Percentiles rank a stretch among this genome's conserved stretches.
These are phyloP conservation scores for Aplidium turbinatum DNA, from an alignment of 23 tunicate species.

Conservation along the genomic window DNA sequence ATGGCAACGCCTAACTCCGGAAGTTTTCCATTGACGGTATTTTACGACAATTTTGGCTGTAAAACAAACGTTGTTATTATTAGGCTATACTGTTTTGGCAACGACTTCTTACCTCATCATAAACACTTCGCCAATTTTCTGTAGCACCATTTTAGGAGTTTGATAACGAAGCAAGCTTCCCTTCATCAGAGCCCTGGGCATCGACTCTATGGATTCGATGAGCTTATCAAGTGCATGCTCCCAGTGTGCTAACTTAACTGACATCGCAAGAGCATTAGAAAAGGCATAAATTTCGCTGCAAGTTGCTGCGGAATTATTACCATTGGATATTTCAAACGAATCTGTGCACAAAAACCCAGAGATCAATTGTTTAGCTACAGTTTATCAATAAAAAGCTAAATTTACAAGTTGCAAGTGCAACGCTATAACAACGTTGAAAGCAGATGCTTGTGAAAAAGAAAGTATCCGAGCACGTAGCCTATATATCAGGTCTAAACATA, in stretches of 20 bases:
- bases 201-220: constrained; percentile 60
- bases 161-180: constrained; percentile 28
- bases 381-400: no score
- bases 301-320: background rate
- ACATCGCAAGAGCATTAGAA: constrained; percentile 64
- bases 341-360: constrained; percentile 44
- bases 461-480: no score
- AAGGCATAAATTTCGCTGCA: constrained; percentile 77
- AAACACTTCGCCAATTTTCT: constrained; percentile 76
- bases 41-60: no score
- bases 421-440: no score
- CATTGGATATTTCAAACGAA: constrained; percentile 31
- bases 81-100: no score
- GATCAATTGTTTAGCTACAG: no score
- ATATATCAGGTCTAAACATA: no score
- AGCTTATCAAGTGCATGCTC: constrained; percentile 68
- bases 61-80: background rate
- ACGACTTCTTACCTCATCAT: constrained; percentile 79
- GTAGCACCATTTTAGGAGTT: constrained; percentile 50
- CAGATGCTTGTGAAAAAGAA: no score
- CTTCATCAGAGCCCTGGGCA: constrained; percentile 55
- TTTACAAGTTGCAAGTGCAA: no score
- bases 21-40: no score
- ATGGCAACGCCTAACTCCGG: background rate
- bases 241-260: constrained; percentile 89